Base-by-base conservation (phyloP, 2,797 vertebrate species). In the Rhinophrynus dorsalis region DNA sequence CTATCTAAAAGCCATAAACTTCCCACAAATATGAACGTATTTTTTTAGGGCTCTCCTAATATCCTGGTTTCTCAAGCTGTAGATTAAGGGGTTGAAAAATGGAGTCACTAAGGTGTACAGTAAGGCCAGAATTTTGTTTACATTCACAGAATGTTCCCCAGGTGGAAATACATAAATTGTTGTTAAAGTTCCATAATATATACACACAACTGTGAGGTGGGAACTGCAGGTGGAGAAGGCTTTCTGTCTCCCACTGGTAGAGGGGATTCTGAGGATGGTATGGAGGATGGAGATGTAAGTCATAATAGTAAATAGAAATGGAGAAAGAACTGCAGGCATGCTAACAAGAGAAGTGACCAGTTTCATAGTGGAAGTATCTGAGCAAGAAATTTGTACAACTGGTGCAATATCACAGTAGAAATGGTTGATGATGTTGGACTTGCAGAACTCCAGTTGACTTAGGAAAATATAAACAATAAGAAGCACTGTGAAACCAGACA, bases 191-290 rank as follows among this genome's bases (percentile, higher is more conserved):
- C 77, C 45, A 0, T 73, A 79, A 70, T 77, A 75, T 21, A 80
- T 35, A 1, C 27, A 57, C 13, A 77, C 79, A 11, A 77, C 20
- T 1, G 48, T 62, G 15, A 78, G 60, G 62, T 80, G 78, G 38
- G 77, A 80, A 33, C 70, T 63, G 24, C 65, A 76, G n/a, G 76
- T 78, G 5, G 78, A 80, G 50, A 79, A 48, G 47, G 72, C 74
- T 67, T 29, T 27, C 11, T 59, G 30, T n/a, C 51, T 69, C 4
- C 69, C 27, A 0, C 18, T 47, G 3, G 33, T 47, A 0, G 47
- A 76, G 2, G 71, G 63, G 15, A 80, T 62, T 20, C 0, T 4
- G 23, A 78, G 26, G 18, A 80, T 59, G 0, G 51, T 38, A 6
- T 3, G 24, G 8, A 75, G 1, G 0, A 77, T 76, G 45, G 67